A percentile compares a stretch with the other conserved stretches of the same genome.
Conservation (phyloP, 2,113 vertebrate genomes). For the Thoracochromis brauschi region DNA sequence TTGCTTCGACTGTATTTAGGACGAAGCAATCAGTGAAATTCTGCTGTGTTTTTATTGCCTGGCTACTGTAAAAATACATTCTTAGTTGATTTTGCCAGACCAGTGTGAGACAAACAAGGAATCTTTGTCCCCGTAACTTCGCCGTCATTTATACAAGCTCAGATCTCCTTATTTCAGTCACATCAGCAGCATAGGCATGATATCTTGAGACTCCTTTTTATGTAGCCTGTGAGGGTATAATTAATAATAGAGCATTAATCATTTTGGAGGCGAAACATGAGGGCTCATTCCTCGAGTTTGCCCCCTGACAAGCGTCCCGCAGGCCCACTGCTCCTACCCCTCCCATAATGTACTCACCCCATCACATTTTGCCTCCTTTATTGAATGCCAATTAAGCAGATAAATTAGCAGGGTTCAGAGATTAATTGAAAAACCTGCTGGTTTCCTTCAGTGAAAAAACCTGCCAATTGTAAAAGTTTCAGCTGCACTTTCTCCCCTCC, state of each 20-base stretch:
- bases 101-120: neutral
- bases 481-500: neutral
- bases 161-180: constrained; percentile 27
- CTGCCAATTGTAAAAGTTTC: constrained; percentile 41
- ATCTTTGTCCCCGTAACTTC: neutral
- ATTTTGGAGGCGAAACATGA: constrained; percentile 55
- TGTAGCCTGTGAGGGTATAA: constrained; percentile 57
- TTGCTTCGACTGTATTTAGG: neutral
- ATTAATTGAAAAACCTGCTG: constrained; percentile 64
- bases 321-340: constrained; percentile 18
- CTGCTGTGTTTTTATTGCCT: neutral
- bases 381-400: constrained; percentile 67
- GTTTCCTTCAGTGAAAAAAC: constrained; percentile 36
- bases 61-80: neutral
- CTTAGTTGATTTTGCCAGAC: neutral
- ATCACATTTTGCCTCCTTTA: constrained; percentile 33
- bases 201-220: constrained; percentile 46
- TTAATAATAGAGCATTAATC: constrained; percentile 70
- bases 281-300: constrained; percentile 46
- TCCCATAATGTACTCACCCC: constrained; percentile 5
- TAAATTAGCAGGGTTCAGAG: constrained; percentile 65
- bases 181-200: constrained; percentile 2
- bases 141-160: neutral
- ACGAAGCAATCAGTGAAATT: neutral
- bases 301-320: constrained; percentile 44